Evolutionary conservation across 2,888 invertebrate species (phyloP), one percentile per base, ranked within the genome.

Genomic region (Ernsta delagoae): DNA sequence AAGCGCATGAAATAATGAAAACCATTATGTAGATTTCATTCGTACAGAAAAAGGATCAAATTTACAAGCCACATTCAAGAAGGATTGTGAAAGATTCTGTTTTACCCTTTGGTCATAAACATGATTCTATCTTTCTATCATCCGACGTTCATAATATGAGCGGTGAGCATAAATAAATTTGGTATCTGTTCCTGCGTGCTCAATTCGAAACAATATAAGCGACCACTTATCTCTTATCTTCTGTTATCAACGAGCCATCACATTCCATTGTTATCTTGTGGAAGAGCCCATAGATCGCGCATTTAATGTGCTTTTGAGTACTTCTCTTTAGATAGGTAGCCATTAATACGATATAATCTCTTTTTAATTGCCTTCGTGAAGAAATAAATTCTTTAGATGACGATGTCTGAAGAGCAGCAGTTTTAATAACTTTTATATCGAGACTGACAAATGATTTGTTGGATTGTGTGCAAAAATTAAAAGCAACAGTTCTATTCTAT

Each of bases 191-290:
- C 76, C 80, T 79, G 84, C 83, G 83, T 83, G 82, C 84, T 83
- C 85, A 81, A 87, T 85, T 86, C 82, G 79, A 83, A 84, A 85
- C 86, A 85, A 88, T 89, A 89, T 82, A 80, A 78, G 79, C 77
- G 76, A 74, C 77, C 83, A 85, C 84, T 87, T 84, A 84, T 83
- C 80, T 83, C 78, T 85, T 91, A 91, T 90, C 89, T 83, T 68
- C 69, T 65, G 69, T 77, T 88, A 90, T 90, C 90, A 82, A 75
- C 67, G 72, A 60, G 77, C 77, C 80, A 88, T 90, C 88, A 82
- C 88, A 89, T 90, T 85, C 89, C 90, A 76, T 77, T 77, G 79
- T 85, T 89, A 90, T 90, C 89, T 85, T 67, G n/a, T 73, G 77
- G 80, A 78, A 72, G 81, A 80, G 79, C 79, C 78, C 78, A 78